These are phyloP conservation scores for Phalanger gymnotis DNA, from an alignment of 2,797 vertebrate species.

Conservation along the genomic window DNA sequence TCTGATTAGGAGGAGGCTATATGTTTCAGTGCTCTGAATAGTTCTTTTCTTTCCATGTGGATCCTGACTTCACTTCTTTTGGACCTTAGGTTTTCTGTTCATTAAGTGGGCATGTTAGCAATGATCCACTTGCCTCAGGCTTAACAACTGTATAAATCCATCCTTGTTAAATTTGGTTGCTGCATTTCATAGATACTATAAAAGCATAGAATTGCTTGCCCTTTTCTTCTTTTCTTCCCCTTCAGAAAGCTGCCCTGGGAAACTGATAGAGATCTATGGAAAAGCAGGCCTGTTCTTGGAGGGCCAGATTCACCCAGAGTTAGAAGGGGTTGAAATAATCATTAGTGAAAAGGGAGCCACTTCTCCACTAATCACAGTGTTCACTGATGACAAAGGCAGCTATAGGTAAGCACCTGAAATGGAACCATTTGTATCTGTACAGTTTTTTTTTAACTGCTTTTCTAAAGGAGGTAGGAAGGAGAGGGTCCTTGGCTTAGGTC, in stretches of 20 bases:
- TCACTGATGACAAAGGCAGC: constrained; percentile 91
- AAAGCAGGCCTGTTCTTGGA: constrained; percentile 96
- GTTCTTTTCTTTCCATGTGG: not conserved
- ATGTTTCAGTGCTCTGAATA: rapidly evolving
- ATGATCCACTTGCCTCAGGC: not conserved
- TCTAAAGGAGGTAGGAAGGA: not conserved
- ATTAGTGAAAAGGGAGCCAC: constrained; percentile 92
- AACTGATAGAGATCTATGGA: constrained; percentile 93
- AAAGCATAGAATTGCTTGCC: not conserved
- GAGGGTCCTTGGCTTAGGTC: rapidly evolving
- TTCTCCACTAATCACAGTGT: constrained; percentile 91
- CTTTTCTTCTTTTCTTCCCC: constrained; percentile 25
- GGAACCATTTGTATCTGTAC: not conserved
- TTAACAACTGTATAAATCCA: not conserved
- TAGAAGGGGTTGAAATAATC: constrained; percentile 95
- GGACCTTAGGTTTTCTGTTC: not conserved
- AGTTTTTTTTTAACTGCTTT: not conserved
- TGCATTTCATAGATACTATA: not conserved
- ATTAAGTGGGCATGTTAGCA: not conserved
- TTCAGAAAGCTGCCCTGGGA: constrained; percentile 95
- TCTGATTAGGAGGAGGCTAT: not conserved
- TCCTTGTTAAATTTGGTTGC: not conserved
- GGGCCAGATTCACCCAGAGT: constrained; percentile 92
- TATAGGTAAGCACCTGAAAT: constrained; percentile 89
- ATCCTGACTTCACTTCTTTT: not conserved